Conservation (phyloP, 2,888 invertebrate species). For the Teleiodes luculella region DNA sequence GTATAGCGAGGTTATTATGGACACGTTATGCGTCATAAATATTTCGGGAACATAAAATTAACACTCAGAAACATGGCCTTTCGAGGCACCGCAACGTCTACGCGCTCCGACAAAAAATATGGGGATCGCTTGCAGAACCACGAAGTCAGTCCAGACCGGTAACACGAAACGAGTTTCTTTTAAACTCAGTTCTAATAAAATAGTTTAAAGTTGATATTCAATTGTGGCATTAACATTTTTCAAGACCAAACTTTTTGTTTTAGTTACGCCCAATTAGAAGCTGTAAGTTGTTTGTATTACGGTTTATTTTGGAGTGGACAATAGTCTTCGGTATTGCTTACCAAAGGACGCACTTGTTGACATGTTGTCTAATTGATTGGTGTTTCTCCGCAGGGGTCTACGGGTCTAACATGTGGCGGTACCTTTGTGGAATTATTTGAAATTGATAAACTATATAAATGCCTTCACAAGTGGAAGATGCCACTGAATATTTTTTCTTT, state of each 20-base stretch:
- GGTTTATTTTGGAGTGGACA: slow-evolving; percentile 54
- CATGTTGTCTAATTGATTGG: slow-evolving; percentile 79
- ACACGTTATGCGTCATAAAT: slow-evolving; percentile 77
- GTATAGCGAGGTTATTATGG: slow-evolving; percentile 71
- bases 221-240: slow-evolving; percentile 21
- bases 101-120: slow-evolving; percentile 64
- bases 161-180: slow-evolving; percentile 33
- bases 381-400: slow-evolving; percentile 72
- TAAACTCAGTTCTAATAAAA: slow-evolving; percentile 21
- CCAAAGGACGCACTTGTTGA: slow-evolving; percentile 77
- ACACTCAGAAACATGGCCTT: slow-evolving; percentile 75
- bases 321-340: slow-evolving; percentile 43
- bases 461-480: slow-evolving; percentile 69
- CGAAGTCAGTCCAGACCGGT: slow-evolving; percentile 43
- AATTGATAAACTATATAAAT: slow-evolving; percentile 76
- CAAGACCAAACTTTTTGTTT: slow-evolving; percentile 37
- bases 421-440: slow-evolving; percentile 72
- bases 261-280: slow-evolving; percentile 44
- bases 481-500: slow-evolving; percentile 66
- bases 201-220: slow-evolving; percentile 36
- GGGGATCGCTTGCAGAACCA: slow-evolving; percentile 69
- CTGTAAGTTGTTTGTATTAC: slow-evolving; percentile 56
- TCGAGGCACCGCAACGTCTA: slow-evolving; percentile 76
- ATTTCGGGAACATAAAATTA: slow-evolving; percentile 78
- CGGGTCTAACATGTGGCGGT: slow-evolving; percentile 63